Percentiles rank a stretch among this genome's conserved stretches.
phyloP scores from a whole-genome alignment of 2,888 invertebrate genomes.

The Hirtodrosophila trivittata region DNA sequence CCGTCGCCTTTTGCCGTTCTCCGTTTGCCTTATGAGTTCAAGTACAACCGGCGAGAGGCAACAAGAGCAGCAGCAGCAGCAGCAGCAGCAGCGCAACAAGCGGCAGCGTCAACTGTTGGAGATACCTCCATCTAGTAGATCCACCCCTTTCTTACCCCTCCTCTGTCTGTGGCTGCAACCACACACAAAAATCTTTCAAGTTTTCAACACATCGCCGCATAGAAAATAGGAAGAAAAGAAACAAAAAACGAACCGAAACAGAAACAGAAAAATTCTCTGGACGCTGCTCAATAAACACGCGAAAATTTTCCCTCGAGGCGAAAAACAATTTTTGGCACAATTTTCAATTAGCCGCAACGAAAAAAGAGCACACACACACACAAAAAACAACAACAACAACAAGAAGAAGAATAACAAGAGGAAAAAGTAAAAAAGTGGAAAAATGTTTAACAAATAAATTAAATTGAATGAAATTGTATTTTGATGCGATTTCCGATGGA shows the following conservation, averaged over 20 bases:
- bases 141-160: background rate
- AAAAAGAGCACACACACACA: conserved; percentile 19
- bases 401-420: background rate
- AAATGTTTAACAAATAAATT: conserved; percentile 64
- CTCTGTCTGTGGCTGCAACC: conserved; percentile 20
- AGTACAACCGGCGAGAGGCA: conserved; percentile 70
- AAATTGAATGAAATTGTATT: conserved; percentile 64
- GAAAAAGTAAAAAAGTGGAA: conserved; percentile 8
- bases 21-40: conserved; percentile 64
- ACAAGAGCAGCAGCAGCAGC: conserved; percentile 36
- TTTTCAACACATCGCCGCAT: conserved; percentile 56
- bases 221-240: conserved; percentile 18
- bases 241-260: conserved; percentile 31
- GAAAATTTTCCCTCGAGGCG: conserved; percentile 34
- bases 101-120: conserved; percentile 37
- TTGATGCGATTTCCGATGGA: conserved; percentile 66
- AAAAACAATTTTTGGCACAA: conserved; percentile 66
- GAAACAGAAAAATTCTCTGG: conserved; percentile 36
- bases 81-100: conserved; percentile 25
- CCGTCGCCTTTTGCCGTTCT: conserved; percentile 18
- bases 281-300: conserved; percentile 40
- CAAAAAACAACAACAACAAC: conserved; percentile 7
- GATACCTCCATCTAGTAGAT: conserved; percentile 11
- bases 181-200: conserved; percentile 49
- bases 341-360: conserved; percentile 64